Conservation (phyloP, 2,888 invertebrate genomes). For the Gandaritis pyraliata region DNA sequence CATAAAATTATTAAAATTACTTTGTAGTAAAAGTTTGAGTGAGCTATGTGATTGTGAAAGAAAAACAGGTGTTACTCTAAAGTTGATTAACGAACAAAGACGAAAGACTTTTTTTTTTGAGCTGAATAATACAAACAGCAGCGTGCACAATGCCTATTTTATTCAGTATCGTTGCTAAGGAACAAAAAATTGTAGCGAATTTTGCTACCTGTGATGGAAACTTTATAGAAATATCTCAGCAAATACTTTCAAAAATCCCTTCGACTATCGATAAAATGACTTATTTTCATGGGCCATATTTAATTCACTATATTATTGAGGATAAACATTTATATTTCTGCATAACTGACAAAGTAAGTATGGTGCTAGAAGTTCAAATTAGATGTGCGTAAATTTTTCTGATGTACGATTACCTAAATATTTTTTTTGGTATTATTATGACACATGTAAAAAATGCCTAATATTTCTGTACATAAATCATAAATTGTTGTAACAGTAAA, state of each 20-base stretch:
- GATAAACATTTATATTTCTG: constrained; percentile 94
- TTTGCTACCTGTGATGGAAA: constrained; percentile 96
- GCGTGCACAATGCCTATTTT: constrained; percentile 91
- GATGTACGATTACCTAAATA: too few relatives aligned
- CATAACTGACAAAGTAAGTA: constrained; percentile 95
- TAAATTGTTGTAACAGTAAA: too few relatives aligned
- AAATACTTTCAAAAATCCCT: constrained; percentile 92
- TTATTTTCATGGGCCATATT: constrained; percentile 87
- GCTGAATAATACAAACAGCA: not conserved
- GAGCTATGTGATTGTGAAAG: not conserved
- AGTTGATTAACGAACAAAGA: not conserved
- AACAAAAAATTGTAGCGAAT: constrained; percentile 90
- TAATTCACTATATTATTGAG: constrained; percentile 94
- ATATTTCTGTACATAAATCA: too few relatives aligned
- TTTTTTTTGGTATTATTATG: too few relatives aligned
- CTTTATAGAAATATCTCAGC: constrained; percentile 95
- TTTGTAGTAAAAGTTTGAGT: not conserved
- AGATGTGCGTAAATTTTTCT: too few relatives aligned
- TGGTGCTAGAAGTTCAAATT: too few relatives aligned
- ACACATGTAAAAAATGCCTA: too few relatives aligned
- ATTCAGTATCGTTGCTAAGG: constrained; percentile 93
- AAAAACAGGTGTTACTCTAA: not conserved
- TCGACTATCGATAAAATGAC: constrained; percentile 93
- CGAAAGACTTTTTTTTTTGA: too few relatives aligned
- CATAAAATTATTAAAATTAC: not conserved